A percentile compares a stretch with the other conserved stretches of the same genome.
phyloP scores from a whole-genome alignment of 2,888 invertebrate genomes.

The Zhuqinia jingwanae region DNA sequence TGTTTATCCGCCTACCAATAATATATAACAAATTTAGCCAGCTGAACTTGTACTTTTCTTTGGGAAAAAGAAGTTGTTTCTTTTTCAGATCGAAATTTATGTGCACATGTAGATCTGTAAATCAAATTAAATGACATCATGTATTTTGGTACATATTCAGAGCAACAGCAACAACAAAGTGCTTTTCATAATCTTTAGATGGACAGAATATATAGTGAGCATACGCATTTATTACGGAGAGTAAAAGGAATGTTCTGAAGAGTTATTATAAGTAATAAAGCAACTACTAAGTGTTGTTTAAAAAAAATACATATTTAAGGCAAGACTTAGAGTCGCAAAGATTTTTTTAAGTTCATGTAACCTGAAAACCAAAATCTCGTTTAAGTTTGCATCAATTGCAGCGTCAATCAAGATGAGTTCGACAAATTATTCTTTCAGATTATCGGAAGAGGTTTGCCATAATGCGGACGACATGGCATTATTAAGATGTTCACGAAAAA shows the following conservation, averaged over 20 bases:
- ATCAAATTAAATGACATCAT: conserved; percentile 52
- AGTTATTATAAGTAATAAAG: too few relatives aligned
- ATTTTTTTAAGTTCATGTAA: too few relatives aligned
- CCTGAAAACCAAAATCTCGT: conserved; percentile 1
- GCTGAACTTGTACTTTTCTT: conserved; percentile 46
- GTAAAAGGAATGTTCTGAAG: too few relatives aligned
- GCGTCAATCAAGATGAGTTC: neutral
- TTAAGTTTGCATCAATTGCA: neutral
- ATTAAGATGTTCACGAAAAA: too few relatives aligned
- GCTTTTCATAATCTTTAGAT: too few relatives aligned
- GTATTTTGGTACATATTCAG: neutral
- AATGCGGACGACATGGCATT: neutral
- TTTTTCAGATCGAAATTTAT: conserved; percentile 42
- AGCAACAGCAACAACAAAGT: neutral
- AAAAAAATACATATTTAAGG: too few relatives aligned
- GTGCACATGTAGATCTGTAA: conserved; percentile 47
- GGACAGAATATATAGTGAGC: too few relatives aligned
- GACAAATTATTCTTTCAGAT: conserved; percentile 8
- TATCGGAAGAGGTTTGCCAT: neutral
- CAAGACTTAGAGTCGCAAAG: too few relatives aligned
- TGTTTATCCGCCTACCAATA: too few relatives aligned
- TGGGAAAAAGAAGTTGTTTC: conserved; percentile 19
- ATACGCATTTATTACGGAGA: too few relatives aligned
- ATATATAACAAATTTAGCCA: conserved; percentile 15
- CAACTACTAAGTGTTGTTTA: too few relatives aligned